Evolutionary conservation across 1,140 invertebrate genomes (phyloP), one percentile per base, ranked within the genome.

Genomic region (Leptinotarsa lineolata): DNA sequence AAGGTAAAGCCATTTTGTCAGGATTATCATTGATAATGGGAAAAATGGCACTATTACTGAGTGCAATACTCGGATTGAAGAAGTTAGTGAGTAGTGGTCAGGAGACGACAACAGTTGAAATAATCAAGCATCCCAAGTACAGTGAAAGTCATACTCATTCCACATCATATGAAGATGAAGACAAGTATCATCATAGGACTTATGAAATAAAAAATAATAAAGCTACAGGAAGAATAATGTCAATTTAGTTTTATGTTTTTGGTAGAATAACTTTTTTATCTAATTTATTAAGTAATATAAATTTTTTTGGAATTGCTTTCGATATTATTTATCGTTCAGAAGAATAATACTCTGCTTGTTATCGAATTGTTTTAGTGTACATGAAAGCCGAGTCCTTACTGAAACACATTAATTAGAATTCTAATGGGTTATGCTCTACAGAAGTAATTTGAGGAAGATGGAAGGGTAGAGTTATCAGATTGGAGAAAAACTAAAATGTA

Each of bases 71-170:
- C 59, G 92, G 91, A 0, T 84, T 95, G 59, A 94, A 93, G 85
- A 93, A 93, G 80, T 84, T 93, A 21, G 88, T 92, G 0, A 86
- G 88, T 5, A 84, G 86, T 48, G 87, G 86, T 3, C 87, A 90
- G 65, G 92, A 93, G 80, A 94, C 93, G 82, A 94, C 92, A 3
- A 93, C 93, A 15, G 92, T 93, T 79, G 93, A 94, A 84, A 93
- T 94, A 81, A 90, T 94, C 18, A 94, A 94, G 82, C 91, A 93
- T 84, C 93, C 93, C n/a, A 90, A 93, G 77, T 89, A 93, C 68
- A 91, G 90, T 54, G 91, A 92, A 82, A 89, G 89, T 77, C 91
- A 94, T 76, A 91, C 92, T 4, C 92, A 94, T 80, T 93, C 92
- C 2, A 89, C 90, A 8, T 88, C 89, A 15, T 91, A 92, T 82